Conservation (phyloP, 1,140 invertebrate genomes). For the Rhyzopertha dominica region DNA sequence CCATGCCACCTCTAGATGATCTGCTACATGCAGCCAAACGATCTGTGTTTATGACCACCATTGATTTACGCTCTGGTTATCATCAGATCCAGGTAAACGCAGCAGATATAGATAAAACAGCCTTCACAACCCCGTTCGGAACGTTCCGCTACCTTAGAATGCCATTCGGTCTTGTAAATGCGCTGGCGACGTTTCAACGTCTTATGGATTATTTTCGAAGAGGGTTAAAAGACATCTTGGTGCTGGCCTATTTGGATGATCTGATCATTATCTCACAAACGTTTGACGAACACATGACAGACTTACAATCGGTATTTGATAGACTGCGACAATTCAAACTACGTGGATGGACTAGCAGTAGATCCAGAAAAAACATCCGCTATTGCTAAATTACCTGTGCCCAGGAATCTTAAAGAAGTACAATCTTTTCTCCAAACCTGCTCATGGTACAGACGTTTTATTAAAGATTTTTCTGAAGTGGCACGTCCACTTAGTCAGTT, state of each 20-base stretch:
- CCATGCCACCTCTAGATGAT: too few relatives aligned
- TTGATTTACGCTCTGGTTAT: too few relatives aligned
- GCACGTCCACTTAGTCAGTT: conserved; percentile 41
- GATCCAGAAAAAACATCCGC: conserved; percentile 9
- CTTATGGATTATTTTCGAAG: conserved; percentile 35
- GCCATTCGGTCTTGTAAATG: conserved; percentile 44
- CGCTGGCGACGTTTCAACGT: conserved; percentile 43
- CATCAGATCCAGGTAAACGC: conserved; percentile 20
- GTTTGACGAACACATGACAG: conserved; percentile 19
- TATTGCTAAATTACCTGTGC: background rate
- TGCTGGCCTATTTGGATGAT: conserved; percentile 43
- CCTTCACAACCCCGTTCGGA: conserved; percentile 42
- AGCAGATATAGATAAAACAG: conserved; percentile 39
- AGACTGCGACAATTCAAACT: too few relatives aligned
- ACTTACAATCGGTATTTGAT: conserved; percentile 17
- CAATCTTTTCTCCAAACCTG: conserved; percentile 11
- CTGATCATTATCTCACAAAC: conserved; percentile 36
- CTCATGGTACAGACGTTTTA: conserved; percentile 42
- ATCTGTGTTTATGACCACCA: too few relatives aligned
- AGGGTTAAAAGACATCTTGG: conserved; percentile 20
- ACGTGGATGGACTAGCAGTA: too few relatives aligned
- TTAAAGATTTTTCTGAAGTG: conserved; percentile 38
- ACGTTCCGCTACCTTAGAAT: conserved; percentile 43
- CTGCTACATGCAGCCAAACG: too few relatives aligned
- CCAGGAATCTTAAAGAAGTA: conserved; percentile 7